phyloP scores from a whole-genome alignment of 2,113 vertebrate species.

The Melanotaenia duboulayi region DNA sequence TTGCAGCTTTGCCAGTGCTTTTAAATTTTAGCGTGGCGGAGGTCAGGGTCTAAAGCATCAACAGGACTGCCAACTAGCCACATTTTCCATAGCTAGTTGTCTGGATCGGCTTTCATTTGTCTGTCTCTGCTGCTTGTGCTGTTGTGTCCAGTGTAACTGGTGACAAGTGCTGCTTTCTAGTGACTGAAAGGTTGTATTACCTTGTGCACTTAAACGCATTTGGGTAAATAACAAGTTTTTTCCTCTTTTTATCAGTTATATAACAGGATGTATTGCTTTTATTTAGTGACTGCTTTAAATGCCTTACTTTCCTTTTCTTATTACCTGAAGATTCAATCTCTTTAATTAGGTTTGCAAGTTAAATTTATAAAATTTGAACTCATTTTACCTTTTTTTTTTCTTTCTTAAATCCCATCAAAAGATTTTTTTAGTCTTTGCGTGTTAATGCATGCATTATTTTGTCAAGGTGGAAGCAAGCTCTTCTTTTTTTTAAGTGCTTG shows the following conservation, averaged over 20 bases:
- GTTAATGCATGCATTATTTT: constrained; percentile 18
- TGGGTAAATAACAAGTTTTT: not conserved
- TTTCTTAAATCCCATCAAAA: not conserved
- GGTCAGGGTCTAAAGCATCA: constrained; percentile 74
- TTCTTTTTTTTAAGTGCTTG: not conserved
- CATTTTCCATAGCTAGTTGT: constrained; percentile 68
- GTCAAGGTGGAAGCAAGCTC: constrained; percentile 1
- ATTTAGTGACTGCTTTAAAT: too few species aligned
- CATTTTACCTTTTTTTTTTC: not conserved
- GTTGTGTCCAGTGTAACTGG: constrained; percentile 9
- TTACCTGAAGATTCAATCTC: not conserved
- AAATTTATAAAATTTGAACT: too few species aligned
- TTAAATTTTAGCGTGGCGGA: constrained; percentile 56
- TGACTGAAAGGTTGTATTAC: constrained; percentile 28
- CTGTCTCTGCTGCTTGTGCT: constrained; percentile 29
- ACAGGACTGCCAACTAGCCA: constrained; percentile 50
- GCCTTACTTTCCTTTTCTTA: not conserved
- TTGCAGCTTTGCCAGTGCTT: constrained; percentile 38
- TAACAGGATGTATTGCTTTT: too few species aligned
- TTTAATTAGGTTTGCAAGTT: too few species aligned
- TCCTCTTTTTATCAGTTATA: not conserved
- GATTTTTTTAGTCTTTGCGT: not conserved
- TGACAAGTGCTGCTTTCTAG: constrained; percentile 45
- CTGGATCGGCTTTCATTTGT: constrained; percentile 74
- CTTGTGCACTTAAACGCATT: not conserved